These are phyloP conservation scores for Apostichopus leukothele DNA, from an alignment of 53 echinoderm and acorn worm genomes.

Conservation along the genomic window DNA sequence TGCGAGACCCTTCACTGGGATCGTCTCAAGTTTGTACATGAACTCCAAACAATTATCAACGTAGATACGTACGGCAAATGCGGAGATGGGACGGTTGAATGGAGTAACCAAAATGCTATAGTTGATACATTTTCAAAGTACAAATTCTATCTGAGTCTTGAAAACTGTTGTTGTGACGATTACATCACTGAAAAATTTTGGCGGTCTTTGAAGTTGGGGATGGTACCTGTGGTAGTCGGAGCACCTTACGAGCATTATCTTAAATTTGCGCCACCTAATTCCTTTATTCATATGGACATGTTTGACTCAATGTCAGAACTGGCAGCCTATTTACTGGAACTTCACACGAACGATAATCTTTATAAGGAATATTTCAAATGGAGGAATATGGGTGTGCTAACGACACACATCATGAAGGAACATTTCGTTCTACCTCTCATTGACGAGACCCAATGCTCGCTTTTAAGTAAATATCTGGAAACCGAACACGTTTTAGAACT, in stretches of 20 bases:
- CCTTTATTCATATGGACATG: constrained; percentile 45
- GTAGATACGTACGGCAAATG: constrained; percentile 41
- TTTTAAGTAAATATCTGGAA: constrained; percentile 24
- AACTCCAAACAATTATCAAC: constrained; percentile 31
- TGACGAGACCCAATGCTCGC: constrained; percentile 28
- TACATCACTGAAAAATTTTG: constrained; percentile 49
- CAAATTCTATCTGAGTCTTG: constrained; percentile 41
- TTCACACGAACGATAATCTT: constrained; percentile 42
- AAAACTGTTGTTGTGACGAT: constrained; percentile 44
- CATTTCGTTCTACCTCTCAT: constrained; percentile 37
- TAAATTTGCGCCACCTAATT: constrained; percentile 41
- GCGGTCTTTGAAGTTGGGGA: constrained; percentile 41
- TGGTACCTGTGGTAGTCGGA: constrained; percentile 44
- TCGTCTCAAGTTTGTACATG: constrained; percentile 39
- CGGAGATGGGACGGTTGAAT: constrained; percentile 44
- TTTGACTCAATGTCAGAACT: constrained; percentile 32
- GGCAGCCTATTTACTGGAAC: constrained; percentile 31
- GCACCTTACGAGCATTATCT: constrained; percentile 37
- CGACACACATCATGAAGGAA: constrained; percentile 40
- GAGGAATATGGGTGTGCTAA: constrained; percentile 30
- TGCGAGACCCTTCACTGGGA: constrained; percentile 44
- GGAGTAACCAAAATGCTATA: constrained; percentile 44
- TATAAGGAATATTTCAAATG: constrained; percentile 43
- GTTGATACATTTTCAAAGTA: constrained; percentile 38
- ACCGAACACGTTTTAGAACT: constrained; percentile 3